These are phyloP conservation scores for Onychomys torridus DNA, from an alignment of 2,797 vertebrate genomes.

Conservation along the genomic window DNA sequence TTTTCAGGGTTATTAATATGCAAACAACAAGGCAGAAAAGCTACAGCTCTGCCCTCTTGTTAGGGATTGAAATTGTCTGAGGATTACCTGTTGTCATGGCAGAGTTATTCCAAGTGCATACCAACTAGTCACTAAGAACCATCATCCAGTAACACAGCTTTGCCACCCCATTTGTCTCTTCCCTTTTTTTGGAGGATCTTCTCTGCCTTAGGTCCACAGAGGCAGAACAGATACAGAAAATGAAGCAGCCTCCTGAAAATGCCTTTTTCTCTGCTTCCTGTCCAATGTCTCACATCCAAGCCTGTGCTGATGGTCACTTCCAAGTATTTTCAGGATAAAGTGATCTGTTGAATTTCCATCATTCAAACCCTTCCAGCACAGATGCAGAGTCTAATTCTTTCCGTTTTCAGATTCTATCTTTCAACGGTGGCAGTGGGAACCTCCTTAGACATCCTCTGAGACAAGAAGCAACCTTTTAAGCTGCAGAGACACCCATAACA, in stretches of 20 bases:
- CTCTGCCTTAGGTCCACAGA: conserved; percentile 38
- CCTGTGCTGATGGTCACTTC: background rate
- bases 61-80: conserved; percentile 62
- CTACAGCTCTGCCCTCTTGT: conserved; percentile 11
- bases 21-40: conserved; percentile 52
- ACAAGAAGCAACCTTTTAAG: background rate
- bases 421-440: background rate
- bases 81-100: conserved; percentile 74
- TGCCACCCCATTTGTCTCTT: conserved; percentile 50
- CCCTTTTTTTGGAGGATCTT: background rate
- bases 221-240: conserved; percentile 6
- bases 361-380: background rate
- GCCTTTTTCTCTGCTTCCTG: background rate
- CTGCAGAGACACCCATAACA: background rate
- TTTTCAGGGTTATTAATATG: conserved; percentile 33
- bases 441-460: background rate
- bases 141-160: conserved; percentile 32
- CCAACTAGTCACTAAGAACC: background rate
- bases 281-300: background rate
- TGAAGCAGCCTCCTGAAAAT: background rate
- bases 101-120: conserved; percentile 60
- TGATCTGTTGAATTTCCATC: background rate
- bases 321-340: background rate
- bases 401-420: background rate
- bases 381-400: background rate